These are phyloP conservation scores for Lochmaea crataegi DNA, from an alignment of 2,888 invertebrate genomes.

Conservation along the genomic window DNA sequence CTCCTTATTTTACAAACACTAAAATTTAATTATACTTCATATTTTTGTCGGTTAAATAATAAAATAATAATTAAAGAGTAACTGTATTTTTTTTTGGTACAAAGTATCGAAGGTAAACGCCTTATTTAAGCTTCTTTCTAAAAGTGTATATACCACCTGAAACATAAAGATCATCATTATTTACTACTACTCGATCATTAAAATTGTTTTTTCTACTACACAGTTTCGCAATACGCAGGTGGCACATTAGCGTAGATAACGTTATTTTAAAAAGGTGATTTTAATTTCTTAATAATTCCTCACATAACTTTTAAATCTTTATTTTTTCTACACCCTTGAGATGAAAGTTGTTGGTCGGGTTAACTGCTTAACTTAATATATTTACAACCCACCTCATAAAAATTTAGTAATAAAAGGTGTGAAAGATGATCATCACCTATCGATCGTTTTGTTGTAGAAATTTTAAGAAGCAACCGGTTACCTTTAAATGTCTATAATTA, in stretches of 20 bases:
- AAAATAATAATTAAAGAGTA: not conserved
- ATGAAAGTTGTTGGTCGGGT: not conserved
- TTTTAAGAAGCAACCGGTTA: not conserved
- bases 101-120: not conserved
- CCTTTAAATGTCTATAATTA: constrained; percentile 1
- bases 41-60: too few relatives aligned
- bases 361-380: not conserved
- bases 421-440: constrained; percentile 2
- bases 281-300: not conserved
- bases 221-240: not conserved
- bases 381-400: constrained; percentile 8
- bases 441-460: not conserved
- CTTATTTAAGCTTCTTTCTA: too few relatives aligned
- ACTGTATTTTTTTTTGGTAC: not conserved
- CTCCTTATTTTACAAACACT: too few relatives aligned
- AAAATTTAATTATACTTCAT: too few relatives aligned
- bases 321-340: not conserved
- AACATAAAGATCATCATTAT: not conserved
- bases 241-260: not conserved
- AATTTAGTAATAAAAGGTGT: constrained; percentile 14
- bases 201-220: not conserved
- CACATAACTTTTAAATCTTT: not conserved
- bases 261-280: not conserved
- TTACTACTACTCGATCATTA: not conserved
- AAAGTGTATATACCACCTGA: not conserved